Base-by-base conservation (phyloP, 1,140 invertebrate species). In the Pemphigus obesinymphae region DNA sequence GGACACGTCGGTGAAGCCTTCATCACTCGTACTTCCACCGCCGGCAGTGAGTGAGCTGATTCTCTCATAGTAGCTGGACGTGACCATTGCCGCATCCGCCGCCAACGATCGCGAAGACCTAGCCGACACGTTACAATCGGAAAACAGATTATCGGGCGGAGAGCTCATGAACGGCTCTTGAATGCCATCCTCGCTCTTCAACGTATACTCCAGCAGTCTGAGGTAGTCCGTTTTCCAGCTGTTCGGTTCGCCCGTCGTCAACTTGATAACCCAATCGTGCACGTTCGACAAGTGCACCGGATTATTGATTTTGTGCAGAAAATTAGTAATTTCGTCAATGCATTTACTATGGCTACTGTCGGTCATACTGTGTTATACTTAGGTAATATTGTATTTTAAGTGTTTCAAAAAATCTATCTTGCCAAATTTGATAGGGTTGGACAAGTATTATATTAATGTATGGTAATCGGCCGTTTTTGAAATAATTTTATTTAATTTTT, bases 121-220 rank as follows among this genome's bases (percentile, higher is more conserved):
- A 4, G 1, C 6, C 0, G n/a, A n/a, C n/a, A n/a, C n/a, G n/a
- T 4, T 23, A 8, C 13, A 15, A 17, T 34, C 7, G 23, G 48
- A 4, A 37, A 45, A 5, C 29, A 6, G 34, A 17, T 20, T 20
- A 45, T 40, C 13, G 2, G 8, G 73, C n/a, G 43, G 72, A 6
- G 31, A 50, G 45, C 48, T 10, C 5, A 31, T 8, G 31, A 76
- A 76, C 50, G 73, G 73, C 20, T 76, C 53, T 0, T 31, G 13
- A n/a, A 76, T 10, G 17, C 73, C 73, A 5, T 43, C 53, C 17
- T 58, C 73, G n/a, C 73, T 76, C n/a, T 76, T 76, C 17, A 76
- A n/a, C 73, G 48, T 37, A n/a, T 76, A 58, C 20, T 76, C 73
- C 34, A 76, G 31, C n/a, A 76, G 15, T 3, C 73, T 29, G 31